Percentiles rank a stretch among this genome's conserved stretches.
phyloP scores from a whole-genome alignment of 2,797 vertebrate species.

The Carduelis carduelis region DNA sequence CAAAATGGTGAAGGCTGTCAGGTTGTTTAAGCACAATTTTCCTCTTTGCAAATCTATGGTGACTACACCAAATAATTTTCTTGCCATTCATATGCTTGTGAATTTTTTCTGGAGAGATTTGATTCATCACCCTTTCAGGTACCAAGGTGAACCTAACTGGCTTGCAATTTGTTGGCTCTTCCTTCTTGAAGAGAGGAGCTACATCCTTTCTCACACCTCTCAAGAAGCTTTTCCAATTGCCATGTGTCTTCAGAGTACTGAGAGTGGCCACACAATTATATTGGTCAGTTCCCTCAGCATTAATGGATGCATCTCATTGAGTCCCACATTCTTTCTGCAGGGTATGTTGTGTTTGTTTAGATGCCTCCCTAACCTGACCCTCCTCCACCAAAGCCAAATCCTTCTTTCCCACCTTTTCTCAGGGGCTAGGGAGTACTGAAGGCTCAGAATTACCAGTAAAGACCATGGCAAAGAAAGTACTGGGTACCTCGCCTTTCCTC shows the following conservation, averaged over 20 bases:
- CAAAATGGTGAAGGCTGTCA: background rate
- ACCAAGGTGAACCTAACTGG: background rate
- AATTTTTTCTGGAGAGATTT: background rate
- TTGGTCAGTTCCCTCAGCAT: background rate
- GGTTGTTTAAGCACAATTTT: background rate
- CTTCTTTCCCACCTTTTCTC: background rate
- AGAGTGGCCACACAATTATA: background rate
- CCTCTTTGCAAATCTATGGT: background rate
- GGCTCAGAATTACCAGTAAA: background rate
- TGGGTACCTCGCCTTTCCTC: background rate
- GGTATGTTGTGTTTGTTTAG: background rate
- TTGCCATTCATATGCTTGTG: background rate
- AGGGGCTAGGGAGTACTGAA: background rate
- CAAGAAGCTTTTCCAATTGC: background rate
- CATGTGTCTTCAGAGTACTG: accelerated
- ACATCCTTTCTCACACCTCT: background rate
- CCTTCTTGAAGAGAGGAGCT: background rate
- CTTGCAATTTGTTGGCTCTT: background rate
- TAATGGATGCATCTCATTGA: background rate
- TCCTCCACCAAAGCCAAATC: background rate
- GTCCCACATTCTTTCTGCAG: background rate
- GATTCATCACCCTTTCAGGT: background rate
- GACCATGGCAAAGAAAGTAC: background rate
- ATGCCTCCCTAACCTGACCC: background rate
- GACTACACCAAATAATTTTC: background rate